Evolutionary conservation across 1,140 invertebrate genomes (phyloP).

Genomic region (Acromyrmex charruanus): DNA sequence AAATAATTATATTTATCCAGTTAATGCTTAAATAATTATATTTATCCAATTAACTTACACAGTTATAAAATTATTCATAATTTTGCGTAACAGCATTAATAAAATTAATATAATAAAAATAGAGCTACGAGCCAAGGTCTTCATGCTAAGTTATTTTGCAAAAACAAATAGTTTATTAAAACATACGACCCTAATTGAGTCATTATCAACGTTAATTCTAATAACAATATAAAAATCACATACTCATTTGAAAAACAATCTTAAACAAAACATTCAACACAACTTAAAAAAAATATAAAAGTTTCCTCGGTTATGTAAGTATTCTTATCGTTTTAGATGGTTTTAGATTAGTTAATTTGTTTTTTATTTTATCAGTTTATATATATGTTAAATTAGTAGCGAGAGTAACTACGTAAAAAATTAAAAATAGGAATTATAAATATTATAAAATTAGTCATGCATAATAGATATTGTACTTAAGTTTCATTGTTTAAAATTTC

Average conservation of each 20-base stretch:
- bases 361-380: not conserved
- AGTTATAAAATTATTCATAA: not conserved
- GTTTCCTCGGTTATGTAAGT: too few species aligned
- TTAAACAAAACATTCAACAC: too few species aligned
- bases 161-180: too few species aligned
- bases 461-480: not conserved
- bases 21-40: not conserved
- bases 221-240: too few species aligned
- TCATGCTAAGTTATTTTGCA: too few species aligned
- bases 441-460: not conserved
- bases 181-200: too few species aligned
- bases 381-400: not conserved
- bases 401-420: not conserved
- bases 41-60: not conserved
- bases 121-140: too few species aligned
- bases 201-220: too few species aligned
- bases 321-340: too few species aligned
- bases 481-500: not conserved
- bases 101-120: not conserved
- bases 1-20: not conserved
- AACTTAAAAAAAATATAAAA: too few species aligned
- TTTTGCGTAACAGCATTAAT: constrained; percentile 3
- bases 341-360: not conserved
- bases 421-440: not conserved
- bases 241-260: too few species aligned